Percentiles rank a stretch among this genome's conserved stretches.
These are phyloP conservation scores for Phaenicophaeus curvirostris DNA, from an alignment of 2,797 vertebrate genomes.

Conservation along the genomic window DNA sequence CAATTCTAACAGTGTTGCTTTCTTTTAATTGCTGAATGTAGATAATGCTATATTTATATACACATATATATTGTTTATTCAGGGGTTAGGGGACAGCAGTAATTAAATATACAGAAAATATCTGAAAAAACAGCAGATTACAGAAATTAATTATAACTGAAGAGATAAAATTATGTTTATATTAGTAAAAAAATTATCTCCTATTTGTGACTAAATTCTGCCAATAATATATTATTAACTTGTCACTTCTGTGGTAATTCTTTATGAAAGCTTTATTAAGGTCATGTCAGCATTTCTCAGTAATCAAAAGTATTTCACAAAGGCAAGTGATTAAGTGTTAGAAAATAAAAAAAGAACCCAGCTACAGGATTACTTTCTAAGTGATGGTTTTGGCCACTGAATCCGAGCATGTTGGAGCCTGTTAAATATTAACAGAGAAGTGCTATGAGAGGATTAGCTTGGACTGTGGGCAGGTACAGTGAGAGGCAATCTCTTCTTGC, in stretches of 20 bases:
- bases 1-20: neutral
- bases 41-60: slow-evolving; percentile 11
- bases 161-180: neutral
- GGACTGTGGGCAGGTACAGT: neutral
- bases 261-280: neutral
- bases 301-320: slow-evolving; percentile 36
- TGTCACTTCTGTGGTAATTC: neutral
- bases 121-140: neutral
- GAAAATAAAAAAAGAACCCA: neutral
- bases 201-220: neutral
- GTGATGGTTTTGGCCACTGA: neutral
- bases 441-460: neutral
- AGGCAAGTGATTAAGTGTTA: neutral
- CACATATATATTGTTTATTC: neutral
- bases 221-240: neutral
- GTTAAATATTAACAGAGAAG: neutral
- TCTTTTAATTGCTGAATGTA: slow-evolving; percentile 14
- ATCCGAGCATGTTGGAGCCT: neutral
- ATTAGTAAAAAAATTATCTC: neutral
- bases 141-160: neutral
- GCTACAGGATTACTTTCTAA: neutral
- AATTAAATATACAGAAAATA: neutral
- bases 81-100: neutral
- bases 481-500: neutral
- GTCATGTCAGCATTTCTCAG: slow-evolving; percentile 6